phyloP scores from a whole-genome alignment of 2,113 vertebrate genomes.

The Genyomyrus donnyi region DNA sequence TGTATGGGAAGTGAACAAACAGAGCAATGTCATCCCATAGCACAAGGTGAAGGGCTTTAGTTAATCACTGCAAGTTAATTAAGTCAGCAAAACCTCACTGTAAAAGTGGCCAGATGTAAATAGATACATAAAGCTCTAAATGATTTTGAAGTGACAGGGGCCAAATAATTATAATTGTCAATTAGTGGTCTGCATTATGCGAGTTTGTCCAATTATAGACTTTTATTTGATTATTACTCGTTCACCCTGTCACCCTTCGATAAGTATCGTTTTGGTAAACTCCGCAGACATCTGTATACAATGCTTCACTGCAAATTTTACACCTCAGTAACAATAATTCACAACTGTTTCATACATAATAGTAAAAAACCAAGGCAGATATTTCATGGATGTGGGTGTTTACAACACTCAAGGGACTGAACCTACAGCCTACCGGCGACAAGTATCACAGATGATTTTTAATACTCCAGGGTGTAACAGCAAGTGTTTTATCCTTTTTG shows the following conservation, averaged over 20 bases:
- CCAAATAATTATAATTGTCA: conserved; percentile 11
- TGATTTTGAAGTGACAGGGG: background rate
- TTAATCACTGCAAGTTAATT: conserved; percentile 27
- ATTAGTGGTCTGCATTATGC: conserved; percentile 9
- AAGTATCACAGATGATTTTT: background rate
- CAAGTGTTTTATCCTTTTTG: background rate
- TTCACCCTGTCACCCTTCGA: background rate
- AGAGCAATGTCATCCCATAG: background rate
- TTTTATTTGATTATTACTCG: conserved; percentile 17
- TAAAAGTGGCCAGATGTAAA: conserved; percentile 11
- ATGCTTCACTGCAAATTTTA: background rate
- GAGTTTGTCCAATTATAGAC: conserved; percentile 7
- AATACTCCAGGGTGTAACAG: background rate
- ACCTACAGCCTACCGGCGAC: background rate
- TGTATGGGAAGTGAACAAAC: background rate
- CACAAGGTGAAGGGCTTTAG: conserved; percentile 20
- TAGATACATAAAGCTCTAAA: conserved; percentile 15
- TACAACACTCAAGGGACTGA: background rate
- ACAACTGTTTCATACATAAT: background rate
- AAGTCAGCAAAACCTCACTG: background rate
- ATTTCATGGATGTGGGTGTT: background rate
- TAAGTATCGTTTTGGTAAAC: background rate
- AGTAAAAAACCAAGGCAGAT: background rate
- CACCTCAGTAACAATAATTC: background rate
- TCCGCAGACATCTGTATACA: background rate